Evolutionary conservation across 2,888 invertebrate genomes (phyloP), one percentile per base, ranked within the genome.

Genomic region (Panopea generosa): DNA sequence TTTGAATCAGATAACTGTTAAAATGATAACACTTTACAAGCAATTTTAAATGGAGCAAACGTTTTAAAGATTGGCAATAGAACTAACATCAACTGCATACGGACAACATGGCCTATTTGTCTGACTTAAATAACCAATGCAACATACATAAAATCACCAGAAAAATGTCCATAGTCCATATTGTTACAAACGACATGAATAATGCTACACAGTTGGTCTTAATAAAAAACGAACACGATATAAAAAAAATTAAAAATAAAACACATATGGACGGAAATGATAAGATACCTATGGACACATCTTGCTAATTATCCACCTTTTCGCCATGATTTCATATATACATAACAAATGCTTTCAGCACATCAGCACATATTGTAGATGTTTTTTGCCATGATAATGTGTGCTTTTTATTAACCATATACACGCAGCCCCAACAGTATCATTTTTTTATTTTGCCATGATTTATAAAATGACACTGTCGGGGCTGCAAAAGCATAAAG

Each of bases 231-330:
- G 62, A 18, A 67, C 57, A 74, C 52, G 55, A 61, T 40, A 67
- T 62, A 49, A 53, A 47, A 50, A 56, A 57, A 27, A n/a, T 53
- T 20, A 68, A 55, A 62, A 33, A 70, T 52, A 65, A 49, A 60
- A 52, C 50, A 65, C 20, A 60, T 22, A 74, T 74, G 69, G 68
- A 84, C 85, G 85, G 85, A 82, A 75, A 66, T 70, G 83, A 84
- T 77, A 79, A 75, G 82, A 53, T 4, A 53, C 38, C 16, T 20
- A 20, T 29, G 33, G 29, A 56, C 38, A 27, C 40, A 57, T 20
- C 20, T 45, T n/a, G 9, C 24, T 18, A 62, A 52, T 49, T 24
- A 66, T 56, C 66, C 72, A 56, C 66, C 72, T 66, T 20, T 66
- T 66, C 66, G 55, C 72, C 72, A 22, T 61, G 66, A 66, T 66